These are phyloP conservation scores for Cyaniris semiargus DNA, from an alignment of 2,888 invertebrate genomes.

Conservation along the genomic window DNA sequence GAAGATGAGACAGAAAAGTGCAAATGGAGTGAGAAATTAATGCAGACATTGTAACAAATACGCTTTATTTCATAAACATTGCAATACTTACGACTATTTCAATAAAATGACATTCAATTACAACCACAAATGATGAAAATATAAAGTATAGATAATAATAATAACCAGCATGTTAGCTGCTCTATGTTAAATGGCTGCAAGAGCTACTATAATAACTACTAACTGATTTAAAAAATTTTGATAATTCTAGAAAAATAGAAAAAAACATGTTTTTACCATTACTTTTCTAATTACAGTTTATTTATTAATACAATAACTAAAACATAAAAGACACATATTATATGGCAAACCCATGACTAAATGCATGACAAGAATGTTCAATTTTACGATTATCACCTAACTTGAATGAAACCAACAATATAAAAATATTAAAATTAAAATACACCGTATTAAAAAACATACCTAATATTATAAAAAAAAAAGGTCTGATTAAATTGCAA, in stretches of 20 bases:
- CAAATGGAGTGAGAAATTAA: not conserved
- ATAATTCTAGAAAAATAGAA: not conserved
- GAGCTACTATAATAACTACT: not conserved
- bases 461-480: not conserved
- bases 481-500: not conserved
- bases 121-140: not conserved
- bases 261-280: not conserved
- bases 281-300: not conserved
- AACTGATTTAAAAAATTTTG: too few relatives aligned
- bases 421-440: slow-evolving; percentile 7
- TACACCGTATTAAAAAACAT: not conserved
- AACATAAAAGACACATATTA: not conserved
- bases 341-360: slow-evolving; percentile 1
- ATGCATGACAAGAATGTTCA: slow-evolving; percentile 14
- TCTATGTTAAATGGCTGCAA: not conserved
- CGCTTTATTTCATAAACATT: slow-evolving; percentile 18
- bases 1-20: not conserved
- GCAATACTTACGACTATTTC: slow-evolving; percentile 17
- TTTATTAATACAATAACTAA: not conserved
- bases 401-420: not conserved
- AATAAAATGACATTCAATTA: slow-evolving; percentile 6
- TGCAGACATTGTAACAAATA: slow-evolving; percentile 13
- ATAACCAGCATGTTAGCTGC: not conserved
- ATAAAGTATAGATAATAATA: not conserved
- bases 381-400: not conserved